Percentiles rank a stretch among this genome's conserved stretches.
These are phyloP conservation scores for Chaitophorus viminalis DNA, from an alignment of 2,888 invertebrate genomes.

Conservation along the genomic window DNA sequence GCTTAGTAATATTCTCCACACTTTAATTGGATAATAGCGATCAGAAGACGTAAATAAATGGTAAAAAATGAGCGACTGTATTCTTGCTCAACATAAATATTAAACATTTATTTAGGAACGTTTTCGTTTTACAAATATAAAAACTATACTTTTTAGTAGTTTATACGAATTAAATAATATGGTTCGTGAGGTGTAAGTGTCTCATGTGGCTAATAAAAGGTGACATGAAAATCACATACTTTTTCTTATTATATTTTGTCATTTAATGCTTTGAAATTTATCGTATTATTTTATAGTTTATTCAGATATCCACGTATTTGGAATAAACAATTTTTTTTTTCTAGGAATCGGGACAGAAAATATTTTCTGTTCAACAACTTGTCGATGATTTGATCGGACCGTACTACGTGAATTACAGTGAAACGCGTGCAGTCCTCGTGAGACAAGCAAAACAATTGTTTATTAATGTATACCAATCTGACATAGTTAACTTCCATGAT, in stretches of 20 bases:
- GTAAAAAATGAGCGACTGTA: constrained; percentile 6
- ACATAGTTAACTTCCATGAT: constrained; percentile 73
- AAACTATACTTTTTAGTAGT: neutral
- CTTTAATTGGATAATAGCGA: constrained; percentile 46
- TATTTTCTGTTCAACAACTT: constrained; percentile 66
- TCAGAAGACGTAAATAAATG: constrained; percentile 37
- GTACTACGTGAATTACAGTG: constrained; percentile 74
- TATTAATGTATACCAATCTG: constrained; percentile 75
- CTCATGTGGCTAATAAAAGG: neutral
- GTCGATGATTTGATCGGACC: constrained; percentile 75
- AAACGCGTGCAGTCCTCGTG: constrained; percentile 73
- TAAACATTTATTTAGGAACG: neutral
- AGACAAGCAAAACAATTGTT: constrained; percentile 77
- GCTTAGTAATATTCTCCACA: constrained; percentile 25
- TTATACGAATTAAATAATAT: neutral
- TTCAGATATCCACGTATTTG: neutral
- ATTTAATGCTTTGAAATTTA: neutral
- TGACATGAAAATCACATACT: neutral
- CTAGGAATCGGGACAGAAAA: neutral
- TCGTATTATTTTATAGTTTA: neutral
- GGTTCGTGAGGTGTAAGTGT: neutral
- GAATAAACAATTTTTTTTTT: constrained; percentile 7
- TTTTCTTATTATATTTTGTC: neutral
- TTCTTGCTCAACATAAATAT: neutral
- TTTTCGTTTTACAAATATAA: neutral